phyloP scores from a whole-genome alignment of 2,888 invertebrate genomes.

The Coremacera marginata region DNA sequence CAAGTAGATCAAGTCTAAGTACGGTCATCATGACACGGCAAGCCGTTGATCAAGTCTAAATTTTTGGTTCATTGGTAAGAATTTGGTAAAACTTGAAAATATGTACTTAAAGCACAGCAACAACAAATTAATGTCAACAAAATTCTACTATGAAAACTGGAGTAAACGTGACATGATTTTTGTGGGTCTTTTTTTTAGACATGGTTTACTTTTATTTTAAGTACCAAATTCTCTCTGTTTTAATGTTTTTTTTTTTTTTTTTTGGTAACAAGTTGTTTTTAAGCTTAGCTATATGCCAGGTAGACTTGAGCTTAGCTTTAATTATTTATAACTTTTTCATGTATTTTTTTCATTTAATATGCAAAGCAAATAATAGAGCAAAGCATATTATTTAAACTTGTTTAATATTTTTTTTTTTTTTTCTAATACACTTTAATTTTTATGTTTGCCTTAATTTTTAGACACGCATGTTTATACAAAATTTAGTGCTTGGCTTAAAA shows the following conservation, averaged over 20 bases:
- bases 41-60: not conserved
- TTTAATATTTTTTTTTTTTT: not conserved
- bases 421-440: not conserved
- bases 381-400: not conserved
- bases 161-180: slow-evolving; percentile 42
- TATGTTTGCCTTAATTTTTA: not conserved
- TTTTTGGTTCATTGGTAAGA: not conserved
- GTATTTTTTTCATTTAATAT: not conserved
- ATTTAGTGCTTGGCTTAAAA: not conserved
- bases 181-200: not conserved
- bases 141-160: slow-evolving; percentile 40
- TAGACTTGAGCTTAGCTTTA: not conserved
- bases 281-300: not conserved
- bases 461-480: not conserved
- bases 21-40: not conserved
- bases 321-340: not conserved
- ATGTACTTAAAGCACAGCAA: not conserved
- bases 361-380: no score
- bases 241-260: not conserved
- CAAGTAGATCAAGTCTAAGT: not conserved
- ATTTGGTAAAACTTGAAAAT: not conserved
- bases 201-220: slow-evolving; percentile 14
- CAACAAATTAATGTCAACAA: slow-evolving; percentile 26
- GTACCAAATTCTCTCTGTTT: slow-evolving; percentile 5
- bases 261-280: slow-evolving; percentile 17